Evolutionary conservation across 2,888 invertebrate genomes (phyloP).

Genomic region (Drosophila mulleri): DNA sequence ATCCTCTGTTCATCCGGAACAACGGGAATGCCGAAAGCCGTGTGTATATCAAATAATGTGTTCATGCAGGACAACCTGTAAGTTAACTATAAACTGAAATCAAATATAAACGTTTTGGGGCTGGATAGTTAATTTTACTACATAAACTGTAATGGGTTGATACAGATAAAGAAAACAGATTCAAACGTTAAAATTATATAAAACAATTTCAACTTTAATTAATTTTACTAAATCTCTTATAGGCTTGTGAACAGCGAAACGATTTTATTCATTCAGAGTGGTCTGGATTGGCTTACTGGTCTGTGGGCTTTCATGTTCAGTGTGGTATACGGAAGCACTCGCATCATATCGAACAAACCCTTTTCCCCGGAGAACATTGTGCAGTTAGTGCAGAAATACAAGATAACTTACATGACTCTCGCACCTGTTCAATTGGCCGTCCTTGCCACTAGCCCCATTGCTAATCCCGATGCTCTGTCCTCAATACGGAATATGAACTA

Average conservation of each 20-base stretch:
- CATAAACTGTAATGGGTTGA: no score
- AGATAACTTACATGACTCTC: slow-evolving; percentile 48
- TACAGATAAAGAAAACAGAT: no score
- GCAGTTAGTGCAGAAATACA: slow-evolving; percentile 65
- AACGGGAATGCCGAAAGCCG: slow-evolving; percentile 73
- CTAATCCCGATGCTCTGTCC: slow-evolving; percentile 40
- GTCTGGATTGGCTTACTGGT: slow-evolving; percentile 73
- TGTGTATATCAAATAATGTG: slow-evolving; percentile 56
- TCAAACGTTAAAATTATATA: no score
- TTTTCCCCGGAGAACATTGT: slow-evolving; percentile 65
- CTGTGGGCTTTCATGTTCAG: slow-evolving; percentile 47
- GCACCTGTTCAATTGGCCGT: slow-evolving; percentile 70
- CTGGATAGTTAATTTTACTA: no score
- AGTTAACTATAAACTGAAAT: slow-evolving; percentile 3
- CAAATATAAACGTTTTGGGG: no score
- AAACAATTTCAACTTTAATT: neutral
- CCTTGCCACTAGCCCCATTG: slow-evolving; percentile 43
- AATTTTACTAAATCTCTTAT: neutral
- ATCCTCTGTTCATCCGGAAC: slow-evolving; percentile 78
- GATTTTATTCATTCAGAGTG: slow-evolving; percentile 53
- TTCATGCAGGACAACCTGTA: slow-evolving; percentile 55
- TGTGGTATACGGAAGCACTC: slow-evolving; percentile 53
- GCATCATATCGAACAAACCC: slow-evolving; percentile 68
- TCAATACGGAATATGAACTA: slow-evolving; percentile 52
- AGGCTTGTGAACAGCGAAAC: slow-evolving; percentile 57